Percentiles rank a stretch among this genome's conserved stretches.
These are phyloP conservation scores for Poecile montanus DNA, from an alignment of 2,797 vertebrate genomes.

Conservation along the genomic window DNA sequence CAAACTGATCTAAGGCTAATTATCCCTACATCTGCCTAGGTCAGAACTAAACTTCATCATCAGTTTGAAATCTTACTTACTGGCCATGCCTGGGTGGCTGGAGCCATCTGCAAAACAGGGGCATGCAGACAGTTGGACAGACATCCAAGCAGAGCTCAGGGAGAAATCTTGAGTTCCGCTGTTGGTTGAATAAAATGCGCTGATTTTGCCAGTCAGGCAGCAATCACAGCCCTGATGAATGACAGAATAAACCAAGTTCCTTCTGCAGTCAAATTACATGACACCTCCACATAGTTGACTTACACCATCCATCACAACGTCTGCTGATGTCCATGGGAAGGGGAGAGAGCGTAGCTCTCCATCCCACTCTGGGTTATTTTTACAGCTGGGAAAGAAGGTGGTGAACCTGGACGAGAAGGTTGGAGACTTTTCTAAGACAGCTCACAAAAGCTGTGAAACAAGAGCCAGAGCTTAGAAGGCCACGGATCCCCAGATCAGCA, in stretches of 20 bases:
- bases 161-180: constrained; percentile 6
- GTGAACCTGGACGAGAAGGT: not conserved
- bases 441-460: constrained; percentile 28
- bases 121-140: not conserved
- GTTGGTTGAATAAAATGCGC: constrained; percentile 10
- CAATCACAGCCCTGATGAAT: constrained; percentile 50
- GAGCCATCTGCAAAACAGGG: not conserved
- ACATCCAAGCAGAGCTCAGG: not conserved
- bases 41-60: not conserved
- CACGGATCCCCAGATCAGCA: not conserved
- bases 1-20: not conserved
- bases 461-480: not conserved
- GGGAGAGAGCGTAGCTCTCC: constrained; percentile 2
- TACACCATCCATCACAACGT: constrained; percentile 43
- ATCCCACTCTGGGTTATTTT: constrained; percentile 63
- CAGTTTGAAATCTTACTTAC: not conserved
- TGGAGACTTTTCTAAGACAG: constrained; percentile 38
- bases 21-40: not conserved
- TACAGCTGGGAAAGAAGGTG: constrained; percentile 59
- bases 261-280: constrained; percentile 56
- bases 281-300: constrained; percentile 48
- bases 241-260: constrained; percentile 27
- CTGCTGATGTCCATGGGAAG: constrained; percentile 46
- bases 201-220: constrained; percentile 56
- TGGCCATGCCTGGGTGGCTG: not conserved